Conservation (phyloP, 2,797 vertebrate genomes). For the Scyliorhinus canicula region DNA sequence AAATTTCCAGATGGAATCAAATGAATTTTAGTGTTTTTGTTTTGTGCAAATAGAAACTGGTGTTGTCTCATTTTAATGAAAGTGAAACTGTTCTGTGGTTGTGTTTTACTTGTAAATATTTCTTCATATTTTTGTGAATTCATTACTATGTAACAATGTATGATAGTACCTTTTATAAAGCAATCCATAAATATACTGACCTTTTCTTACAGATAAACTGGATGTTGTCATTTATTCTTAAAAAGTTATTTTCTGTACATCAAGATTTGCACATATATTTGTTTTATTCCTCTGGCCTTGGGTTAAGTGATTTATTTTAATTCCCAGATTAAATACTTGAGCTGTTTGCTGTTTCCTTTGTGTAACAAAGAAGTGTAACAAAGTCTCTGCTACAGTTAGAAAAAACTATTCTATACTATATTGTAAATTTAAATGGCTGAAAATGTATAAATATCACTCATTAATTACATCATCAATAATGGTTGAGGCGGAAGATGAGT, state of each 20-base stretch:
- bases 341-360: not conserved
- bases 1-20: slow-evolving; percentile 41
- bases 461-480: not conserved
- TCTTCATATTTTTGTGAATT: slow-evolving; percentile 81
- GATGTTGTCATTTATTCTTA: slow-evolving; percentile 49
- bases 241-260: slow-evolving; percentile 9
- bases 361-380: not conserved
- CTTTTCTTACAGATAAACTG: slow-evolving; percentile 71
- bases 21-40: slow-evolving; percentile 54
- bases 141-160: slow-evolving; percentile 83
- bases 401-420: not conserved
- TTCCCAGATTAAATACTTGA: not conserved
- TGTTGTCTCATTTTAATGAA: slow-evolving; percentile 70
- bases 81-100: slow-evolving; percentile 70
- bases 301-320: not conserved
- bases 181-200: slow-evolving; percentile 84
- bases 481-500: not conserved
- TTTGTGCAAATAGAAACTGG: slow-evolving; percentile 61
- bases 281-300: not conserved
- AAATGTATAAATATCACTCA: not conserved
- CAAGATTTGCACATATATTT: not conserved
- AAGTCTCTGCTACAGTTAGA: not conserved
- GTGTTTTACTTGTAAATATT: slow-evolving; percentile 76
- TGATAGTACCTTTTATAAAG: slow-evolving; percentile 87
- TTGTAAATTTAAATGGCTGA: not conserved